Evolutionary conservation across 2,797 vertebrate species (phyloP).

Genomic region (Cetoscarus ocellatus): DNA sequence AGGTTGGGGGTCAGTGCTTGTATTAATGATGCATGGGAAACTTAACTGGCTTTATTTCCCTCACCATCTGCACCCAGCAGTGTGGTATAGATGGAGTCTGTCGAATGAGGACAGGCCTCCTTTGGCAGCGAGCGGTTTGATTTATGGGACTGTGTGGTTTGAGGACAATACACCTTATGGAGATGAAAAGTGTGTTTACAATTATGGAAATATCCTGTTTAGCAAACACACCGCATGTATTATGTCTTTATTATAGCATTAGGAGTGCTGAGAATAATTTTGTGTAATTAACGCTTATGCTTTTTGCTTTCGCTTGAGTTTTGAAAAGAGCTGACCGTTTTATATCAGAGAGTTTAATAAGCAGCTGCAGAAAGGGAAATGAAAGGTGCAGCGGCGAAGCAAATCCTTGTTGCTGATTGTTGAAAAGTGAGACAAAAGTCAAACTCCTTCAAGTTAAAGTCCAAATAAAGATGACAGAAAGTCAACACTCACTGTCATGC

Average conservation of each 20-base stretch:
- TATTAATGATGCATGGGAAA: conserved; percentile 73
- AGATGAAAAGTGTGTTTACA: conserved; percentile 26
- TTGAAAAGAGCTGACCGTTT: background rate
- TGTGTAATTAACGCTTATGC: background rate
- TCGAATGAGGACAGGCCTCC: conserved; percentile 25
- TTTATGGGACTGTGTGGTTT: conserved; percentile 45
- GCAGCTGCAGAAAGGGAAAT: background rate
- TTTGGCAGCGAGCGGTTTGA: conserved; percentile 46
- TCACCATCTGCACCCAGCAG: conserved; percentile 67
- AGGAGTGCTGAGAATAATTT: background rate
- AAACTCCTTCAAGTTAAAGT: background rate
- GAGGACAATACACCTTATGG: conserved; percentile 15
- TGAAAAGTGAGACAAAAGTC: background rate
- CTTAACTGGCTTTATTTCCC: conserved; percentile 66
- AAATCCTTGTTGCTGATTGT: background rate
- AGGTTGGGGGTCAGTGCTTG: conserved; percentile 65
- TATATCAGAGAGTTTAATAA: background rate
- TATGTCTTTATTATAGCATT: conserved; percentile 12
- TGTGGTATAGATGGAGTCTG: conserved; percentile 41
- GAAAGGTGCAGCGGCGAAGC: background rate
- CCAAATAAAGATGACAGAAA: background rate
- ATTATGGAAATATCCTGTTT: conserved; percentile 40
- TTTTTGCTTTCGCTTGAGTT: background rate
- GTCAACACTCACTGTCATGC: too few species aligned
- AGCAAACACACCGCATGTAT: conserved; percentile 7